phyloP scores from a whole-genome alignment of 2,888 invertebrate genomes.

The Dimorphilus gyrociliatus region DNA sequence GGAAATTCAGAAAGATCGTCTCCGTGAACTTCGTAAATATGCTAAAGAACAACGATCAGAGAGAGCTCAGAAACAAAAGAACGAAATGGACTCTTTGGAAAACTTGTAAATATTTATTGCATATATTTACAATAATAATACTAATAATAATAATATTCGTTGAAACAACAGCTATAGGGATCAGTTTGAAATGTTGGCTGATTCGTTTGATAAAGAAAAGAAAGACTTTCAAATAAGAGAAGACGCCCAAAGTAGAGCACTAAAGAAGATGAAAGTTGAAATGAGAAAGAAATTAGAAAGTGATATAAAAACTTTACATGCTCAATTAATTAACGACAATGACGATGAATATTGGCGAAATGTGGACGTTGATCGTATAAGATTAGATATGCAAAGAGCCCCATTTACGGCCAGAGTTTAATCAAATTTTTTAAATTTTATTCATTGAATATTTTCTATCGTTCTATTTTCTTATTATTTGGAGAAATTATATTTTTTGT shows the following conservation, averaged over 20 bases:
- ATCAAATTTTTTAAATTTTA: neutral
- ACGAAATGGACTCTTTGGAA: conserved; percentile 33
- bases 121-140: neutral
- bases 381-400: conserved; percentile 23
- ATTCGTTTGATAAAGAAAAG: conserved; percentile 23
- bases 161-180: conserved; percentile 26
- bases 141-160: neutral
- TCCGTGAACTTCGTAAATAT: conserved; percentile 28
- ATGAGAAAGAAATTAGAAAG: conserved; percentile 31
- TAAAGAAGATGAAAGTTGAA: conserved; percentile 29
- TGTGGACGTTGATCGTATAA: conserved; percentile 30
- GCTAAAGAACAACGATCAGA: conserved; percentile 26
- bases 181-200: conserved; percentile 32
- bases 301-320: conserved; percentile 29
- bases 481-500: too few species aligned
- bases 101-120: conserved; percentile 37
- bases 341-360: conserved; percentile 34
- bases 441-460: too few species aligned
- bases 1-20: conserved; percentile 30
- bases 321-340: conserved; percentile 29
- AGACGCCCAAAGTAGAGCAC: conserved; percentile 27
- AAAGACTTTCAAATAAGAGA: conserved; percentile 22
- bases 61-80: conserved; percentile 19
- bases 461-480: too few species aligned
- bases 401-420: conserved; percentile 14